Evolutionary conservation across 92 coral and sea anemone genomes (phyloP).

Genomic region (Paragorgia papillata): DNA sequence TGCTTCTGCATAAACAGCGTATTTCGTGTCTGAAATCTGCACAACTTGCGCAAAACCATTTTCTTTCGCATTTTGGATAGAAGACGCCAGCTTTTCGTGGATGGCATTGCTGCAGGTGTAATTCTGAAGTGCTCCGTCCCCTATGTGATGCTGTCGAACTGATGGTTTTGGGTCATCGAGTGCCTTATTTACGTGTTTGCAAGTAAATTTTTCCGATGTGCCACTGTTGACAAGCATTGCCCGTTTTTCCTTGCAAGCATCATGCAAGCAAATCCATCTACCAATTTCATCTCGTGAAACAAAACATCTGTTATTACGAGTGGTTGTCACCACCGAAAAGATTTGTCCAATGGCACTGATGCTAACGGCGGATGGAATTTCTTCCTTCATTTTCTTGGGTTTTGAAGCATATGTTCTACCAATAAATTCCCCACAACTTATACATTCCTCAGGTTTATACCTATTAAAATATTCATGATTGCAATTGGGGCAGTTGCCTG

Average conservation of each 20-base stretch:
- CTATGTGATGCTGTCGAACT: no score
- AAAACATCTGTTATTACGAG: not conserved
- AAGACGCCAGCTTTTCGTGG: not conserved
- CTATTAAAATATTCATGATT: no score
- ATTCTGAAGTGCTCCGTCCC: not conserved
- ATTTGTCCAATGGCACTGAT: not conserved
- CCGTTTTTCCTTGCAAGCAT: constrained; percentile 1
- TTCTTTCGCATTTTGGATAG: not conserved
- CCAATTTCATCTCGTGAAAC: not conserved
- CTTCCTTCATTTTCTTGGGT: no score
- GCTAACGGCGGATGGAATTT: no score
- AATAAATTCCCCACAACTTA: no score
- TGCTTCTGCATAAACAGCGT: not conserved
- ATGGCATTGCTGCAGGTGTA: not conserved
- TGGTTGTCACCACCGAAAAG: constrained; percentile 8
- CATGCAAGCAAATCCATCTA: not conserved
- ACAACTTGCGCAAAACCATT: not conserved
- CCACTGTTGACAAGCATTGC: not conserved
- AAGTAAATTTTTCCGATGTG: not conserved
- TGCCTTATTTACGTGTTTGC: not conserved
- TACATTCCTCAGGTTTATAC: no score
- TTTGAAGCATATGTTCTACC: no score
- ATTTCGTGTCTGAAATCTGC: not conserved
- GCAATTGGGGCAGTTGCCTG: no score
- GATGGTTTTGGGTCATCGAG: not conserved